These are phyloP conservation scores for Hydraecia micacea DNA, from an alignment of 2,888 invertebrate species.

Conservation along the genomic window DNA sequence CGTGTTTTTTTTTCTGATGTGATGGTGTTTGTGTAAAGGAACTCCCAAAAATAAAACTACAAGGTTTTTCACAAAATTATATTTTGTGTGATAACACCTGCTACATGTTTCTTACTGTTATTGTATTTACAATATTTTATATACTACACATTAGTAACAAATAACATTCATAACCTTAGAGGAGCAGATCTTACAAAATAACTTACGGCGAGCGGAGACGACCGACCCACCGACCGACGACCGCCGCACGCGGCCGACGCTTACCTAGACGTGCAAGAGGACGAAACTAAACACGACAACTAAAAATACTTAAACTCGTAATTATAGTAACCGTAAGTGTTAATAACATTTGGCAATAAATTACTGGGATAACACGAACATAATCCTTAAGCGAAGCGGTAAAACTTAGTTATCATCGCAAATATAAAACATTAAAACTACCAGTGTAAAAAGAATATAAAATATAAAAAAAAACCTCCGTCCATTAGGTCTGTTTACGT, in stretches of 20 bases:
- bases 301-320: constrained; percentile 77
- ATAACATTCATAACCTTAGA: constrained; percentile 90
- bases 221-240: constrained; percentile 31
- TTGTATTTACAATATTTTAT: constrained; percentile 89
- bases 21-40: not conserved
- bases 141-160: constrained; percentile 91
- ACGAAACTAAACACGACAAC: constrained; percentile 73
- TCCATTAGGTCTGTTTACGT: constrained; percentile 76
- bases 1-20: not conserved
- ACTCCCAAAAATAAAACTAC: constrained; percentile 69
- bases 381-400: constrained; percentile 84
- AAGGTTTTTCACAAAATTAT: constrained; percentile 89
- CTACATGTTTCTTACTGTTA: constrained; percentile 89
- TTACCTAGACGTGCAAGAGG: constrained; percentile 60
- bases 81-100: constrained; percentile 91
- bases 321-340: constrained; percentile 81
- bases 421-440: constrained; percentile 77
- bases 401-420: constrained; percentile 79
- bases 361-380: constrained; percentile 89
- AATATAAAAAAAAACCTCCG: constrained; percentile 79
- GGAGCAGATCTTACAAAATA: constrained; percentile 88
- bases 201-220: constrained; percentile 71
- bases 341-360: constrained; percentile 90
- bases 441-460: constrained; percentile 82
- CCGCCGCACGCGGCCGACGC: constrained; percentile 40